Evolutionary conservation across 2,888 invertebrate genomes (phyloP), one percentile per base, ranked within the genome.

Genomic region (Heliconius cydno): DNA sequence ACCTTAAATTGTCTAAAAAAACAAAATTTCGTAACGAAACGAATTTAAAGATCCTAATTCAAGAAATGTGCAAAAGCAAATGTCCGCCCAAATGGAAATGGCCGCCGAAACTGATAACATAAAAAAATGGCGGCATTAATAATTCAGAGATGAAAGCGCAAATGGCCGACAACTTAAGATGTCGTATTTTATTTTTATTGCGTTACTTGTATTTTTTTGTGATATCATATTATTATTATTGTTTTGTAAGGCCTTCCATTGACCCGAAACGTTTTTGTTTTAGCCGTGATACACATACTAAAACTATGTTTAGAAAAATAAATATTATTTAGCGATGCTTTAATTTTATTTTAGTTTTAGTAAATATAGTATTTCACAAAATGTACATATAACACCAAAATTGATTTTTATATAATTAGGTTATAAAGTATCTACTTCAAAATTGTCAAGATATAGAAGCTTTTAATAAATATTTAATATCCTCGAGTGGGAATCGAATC

Each of bases 141-240:
- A 75, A 80, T 78, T 77, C 73, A 65, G 52, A 71, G 80, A 68
- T 79, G 76, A 73, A 46, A 79, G 68, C 67, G 38, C 76, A 76
- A 79, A 78, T 60, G 60, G 63, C 28, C 30, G 78, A 22, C 76
- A 57, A 71, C 76, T 76, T 76, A 76, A 67, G 80, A 76, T 66
- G 57, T 73, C 72, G 72, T 79, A 70, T 81, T 81, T 81, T 81
- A 76, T 81, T 81, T 79, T 76, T 79, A 76, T 78, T 76, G 41
- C 60, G 72, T 73, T 78, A 60, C 60, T 78, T 76, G 25, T 72
- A 65, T 80, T 80, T 76, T 22, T 22, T 66, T 30, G 76, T 19
- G 65, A 65, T 65, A 65, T 65, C 63, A 76, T 75, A 68, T 46
- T 63, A 80, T 22, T 80, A 57, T 76, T 67, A 67, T 60, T 41